Base-by-base conservation (phyloP, 2,113 vertebrate species). In the Lepus timidus region DNA sequence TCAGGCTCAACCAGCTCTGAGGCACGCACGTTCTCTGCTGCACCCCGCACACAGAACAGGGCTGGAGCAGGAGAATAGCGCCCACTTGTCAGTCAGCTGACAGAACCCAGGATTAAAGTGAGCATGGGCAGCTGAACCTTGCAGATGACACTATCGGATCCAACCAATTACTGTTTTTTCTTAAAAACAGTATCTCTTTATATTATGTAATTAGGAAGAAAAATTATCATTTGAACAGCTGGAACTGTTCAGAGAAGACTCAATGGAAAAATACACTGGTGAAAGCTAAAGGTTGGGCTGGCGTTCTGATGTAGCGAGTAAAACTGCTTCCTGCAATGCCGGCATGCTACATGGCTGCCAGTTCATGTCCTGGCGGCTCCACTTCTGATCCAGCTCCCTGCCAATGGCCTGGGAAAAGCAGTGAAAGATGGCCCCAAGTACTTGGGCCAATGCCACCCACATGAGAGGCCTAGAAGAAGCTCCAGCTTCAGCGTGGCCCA, bases 81-180 rank as follows among this genome's bases (percentile, higher is more conserved):
- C 71, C 64, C 29, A 52, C 10, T 61, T 95, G 80, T 91, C 36
- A 92, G 84, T 78, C 33, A 67, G 71, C 29, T 91, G 33, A 67
- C 3, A 86, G 83, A 96, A 93, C 93, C 31, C 86, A 73, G 39
- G 39, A 92, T 88, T 67, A 93, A 11, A 85, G 71, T 62, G 88
- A 55, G 6, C 64, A 94, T 16, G 19, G 44, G 10, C 29, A 90
- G 88, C 49, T 80, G 71, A 95, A 73, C 44, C 70, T 93, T 93
- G 33, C 33, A 79, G 9, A 51, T 81, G 65, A 73, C n/a, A 71
- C 64, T 25, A 96, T 65, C 39, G 76, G 51, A 93, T 78, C 73
- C 49, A 96, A 89, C 4, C 52, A 92, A 81, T 74, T 93, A 65
- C n/a, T 84, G 20, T 14, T 80, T 75, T 3, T 62, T 79, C 81